A percentile compares a stretch with the other conserved stretches of the same genome.
phyloP scores from a whole-genome alignment of 2,888 invertebrate genomes.

The Microctonus hyperodae region DNA sequence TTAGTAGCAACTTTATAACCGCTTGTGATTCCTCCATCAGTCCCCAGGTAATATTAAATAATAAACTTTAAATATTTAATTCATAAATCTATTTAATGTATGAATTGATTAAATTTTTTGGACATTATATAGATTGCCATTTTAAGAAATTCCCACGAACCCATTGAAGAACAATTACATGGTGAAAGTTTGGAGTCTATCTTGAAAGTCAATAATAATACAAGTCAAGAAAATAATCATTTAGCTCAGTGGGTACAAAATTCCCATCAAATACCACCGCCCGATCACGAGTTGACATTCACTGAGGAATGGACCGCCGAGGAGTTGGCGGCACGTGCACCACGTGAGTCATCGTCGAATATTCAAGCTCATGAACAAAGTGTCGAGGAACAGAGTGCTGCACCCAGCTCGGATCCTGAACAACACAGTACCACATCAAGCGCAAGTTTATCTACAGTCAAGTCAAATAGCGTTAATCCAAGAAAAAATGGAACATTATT shows the following conservation, averaged over 20 bases:
- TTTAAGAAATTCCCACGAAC: constrained; percentile 36
- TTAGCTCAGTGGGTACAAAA: constrained; percentile 60
- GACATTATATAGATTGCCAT: constrained; percentile 30
- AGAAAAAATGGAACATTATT: constrained; percentile 53
- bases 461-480: constrained; percentile 51
- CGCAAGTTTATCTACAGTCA: constrained; percentile 59
- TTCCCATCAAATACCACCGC: constrained; percentile 59
- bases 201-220: constrained; percentile 36
- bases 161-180: constrained; percentile 33
- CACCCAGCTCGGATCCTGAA: constrained; percentile 55
- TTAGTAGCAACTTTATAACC: constrained; percentile 42
- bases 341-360: constrained; percentile 45
- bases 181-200: constrained; percentile 42
- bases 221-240: constrained; percentile 50
- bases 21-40: constrained; percentile 49
- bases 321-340: constrained; percentile 56
- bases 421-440: constrained; percentile 60
- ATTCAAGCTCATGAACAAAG: constrained; percentile 34
- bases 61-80: neutral
- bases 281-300: constrained; percentile 54
- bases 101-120: too few relatives aligned
- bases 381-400: constrained; percentile 50
- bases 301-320: constrained; percentile 59
- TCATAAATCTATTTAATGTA: too few relatives aligned
- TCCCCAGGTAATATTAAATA: constrained; percentile 49